Evolutionary conservation across 2,113 vertebrate genomes (phyloP), one percentile per base, ranked within the genome.

Genomic region (Laticauda colubrina): DNA sequence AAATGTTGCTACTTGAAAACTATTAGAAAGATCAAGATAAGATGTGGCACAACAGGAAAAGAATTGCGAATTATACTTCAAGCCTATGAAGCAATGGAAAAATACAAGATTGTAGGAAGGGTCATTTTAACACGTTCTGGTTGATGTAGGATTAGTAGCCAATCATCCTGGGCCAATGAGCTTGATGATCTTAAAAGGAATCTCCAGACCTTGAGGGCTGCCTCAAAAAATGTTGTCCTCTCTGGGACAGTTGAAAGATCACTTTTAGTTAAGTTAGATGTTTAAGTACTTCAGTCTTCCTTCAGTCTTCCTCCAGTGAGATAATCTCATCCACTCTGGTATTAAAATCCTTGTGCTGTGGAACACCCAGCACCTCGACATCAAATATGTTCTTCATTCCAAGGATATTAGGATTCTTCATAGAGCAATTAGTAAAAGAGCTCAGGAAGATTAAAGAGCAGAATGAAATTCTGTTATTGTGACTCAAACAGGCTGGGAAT

Each of bases 1-100:
- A 94, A 95, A 95, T 69, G 85, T 53, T 91, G 29, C 81, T 87
- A 85, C 94, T 93, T 94, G 92, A 96, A 96, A 96, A 57, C 87
- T 94, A 11, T 93, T 90, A 92, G 89, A 93, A 92, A 95, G 94
- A 87, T 92, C 57, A 90, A 95, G 92, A 95, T 92, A 95, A 91
- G 89, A 90, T 18, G 21, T 10, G 89, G 59, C 69, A 94, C 51
- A 95, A 96, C 91, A 89, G 94, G 90, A 94, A 91, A 94, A 94
- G 94, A 96, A 53, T 11, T 88, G 0, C 21, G 88, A 87, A 88
- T 93, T 88, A 12, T 21, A 48, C 43, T 29, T 23, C 57, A 34
- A 92, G 95, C 64, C 53, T 20, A 15, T 85, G 3, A 56, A 95
- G 54, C 69, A 94, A 2, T 23, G 61, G 75, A 85, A 89, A 59